Evolutionary conservation across 2,113 vertebrate species (phyloP), one percentile per base, ranked within the genome.

Genomic region (Stegastes partitus): DNA sequence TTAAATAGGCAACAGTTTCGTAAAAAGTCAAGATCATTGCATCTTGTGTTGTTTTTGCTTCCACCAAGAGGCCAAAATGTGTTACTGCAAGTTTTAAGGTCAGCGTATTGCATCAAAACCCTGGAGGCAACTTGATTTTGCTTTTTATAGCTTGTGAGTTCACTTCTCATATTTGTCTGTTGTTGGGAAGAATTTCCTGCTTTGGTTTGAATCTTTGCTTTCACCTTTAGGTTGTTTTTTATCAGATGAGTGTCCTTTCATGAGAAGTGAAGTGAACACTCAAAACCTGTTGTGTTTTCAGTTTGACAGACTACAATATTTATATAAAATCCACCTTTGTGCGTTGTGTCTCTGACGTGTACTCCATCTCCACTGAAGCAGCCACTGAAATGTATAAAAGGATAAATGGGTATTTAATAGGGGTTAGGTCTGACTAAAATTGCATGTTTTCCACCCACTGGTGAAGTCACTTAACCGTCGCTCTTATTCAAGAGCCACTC

Each of bases 401-500:
- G 44, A 34, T 51, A 37, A 53, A 75, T 37, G 4, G 0, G 7
- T 6, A 25, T 65, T 72, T 56, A 61, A 68, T 45, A 21, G 22
- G 28, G 44, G 2, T 51, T 31, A 7, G 25, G 44, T 76, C 64
- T 66, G 28, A 70, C 11, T 59, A 14, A 69, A 80, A 77, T 51
- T 2, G 12, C 6, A 56, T 22, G 22, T 82, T 89, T 70, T 68
- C 63, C 62, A 61, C 63, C 49, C 7, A 26, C 56, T 37, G 18
- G 22, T 68, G 11, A 39, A 71, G 54, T 14, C 73, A 67, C 39
- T 66, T 25, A 16, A 70, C 82, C 74, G 44, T 25, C 42, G 58
- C 74, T 78, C 34, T 74, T 65, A 71, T 57, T 50, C 56, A 56
- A 47, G 54, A 63, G 26, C 69, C 25, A 54, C 71, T 64, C 54